Conservation (phyloP, 2,888 invertebrate species). For the Dastarcus helophoroides region DNA sequence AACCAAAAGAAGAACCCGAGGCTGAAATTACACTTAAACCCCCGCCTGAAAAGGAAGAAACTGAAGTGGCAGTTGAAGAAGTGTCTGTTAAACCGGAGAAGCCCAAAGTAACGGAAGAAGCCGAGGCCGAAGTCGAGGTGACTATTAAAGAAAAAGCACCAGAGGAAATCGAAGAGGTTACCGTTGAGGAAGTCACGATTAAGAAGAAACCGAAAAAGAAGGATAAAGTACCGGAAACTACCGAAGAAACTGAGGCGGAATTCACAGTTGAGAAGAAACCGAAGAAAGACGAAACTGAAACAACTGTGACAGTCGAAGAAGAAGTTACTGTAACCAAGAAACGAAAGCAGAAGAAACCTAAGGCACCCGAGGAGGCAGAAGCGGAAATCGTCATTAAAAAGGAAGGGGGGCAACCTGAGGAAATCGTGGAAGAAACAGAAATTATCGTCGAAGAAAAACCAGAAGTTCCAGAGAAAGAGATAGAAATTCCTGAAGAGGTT, state of each 20-base stretch:
- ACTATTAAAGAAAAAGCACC: constrained; percentile 42
- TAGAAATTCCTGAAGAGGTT: constrained; percentile 21
- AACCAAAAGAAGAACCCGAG: constrained; percentile 18
- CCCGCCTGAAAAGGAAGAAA: constrained; percentile 25
- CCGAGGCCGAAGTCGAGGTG: constrained; percentile 56
- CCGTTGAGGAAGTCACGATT: constrained; percentile 17
- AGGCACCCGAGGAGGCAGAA: constrained; percentile 8
- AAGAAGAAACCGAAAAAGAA: constrained; percentile 15
- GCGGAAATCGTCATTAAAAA: constrained; percentile 24
- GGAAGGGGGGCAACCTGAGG: constrained; percentile 29
- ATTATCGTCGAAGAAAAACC: constrained; percentile 15
- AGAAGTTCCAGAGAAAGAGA: constrained; percentile 21
- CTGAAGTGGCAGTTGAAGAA: constrained; percentile 23
- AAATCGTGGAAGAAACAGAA: constrained; percentile 23
- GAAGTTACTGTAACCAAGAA: constrained; percentile 22
- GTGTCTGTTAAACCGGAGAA: constrained; percentile 41
- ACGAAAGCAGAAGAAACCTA: constrained; percentile 14
- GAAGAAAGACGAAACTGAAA: constrained; percentile 27
- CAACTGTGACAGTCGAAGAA: constrained; percentile 14
- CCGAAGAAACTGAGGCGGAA: constrained; percentile 13
- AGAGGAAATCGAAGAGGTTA: constrained; percentile 15
- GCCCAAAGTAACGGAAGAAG: constrained; percentile 38
- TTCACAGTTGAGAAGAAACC: constrained; percentile 9
- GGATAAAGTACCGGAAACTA: constrained; percentile 8
- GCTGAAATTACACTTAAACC: constrained; percentile 24